Conservation (phyloP, 2,888 invertebrate species). For the Lasius platythorax region DNA sequence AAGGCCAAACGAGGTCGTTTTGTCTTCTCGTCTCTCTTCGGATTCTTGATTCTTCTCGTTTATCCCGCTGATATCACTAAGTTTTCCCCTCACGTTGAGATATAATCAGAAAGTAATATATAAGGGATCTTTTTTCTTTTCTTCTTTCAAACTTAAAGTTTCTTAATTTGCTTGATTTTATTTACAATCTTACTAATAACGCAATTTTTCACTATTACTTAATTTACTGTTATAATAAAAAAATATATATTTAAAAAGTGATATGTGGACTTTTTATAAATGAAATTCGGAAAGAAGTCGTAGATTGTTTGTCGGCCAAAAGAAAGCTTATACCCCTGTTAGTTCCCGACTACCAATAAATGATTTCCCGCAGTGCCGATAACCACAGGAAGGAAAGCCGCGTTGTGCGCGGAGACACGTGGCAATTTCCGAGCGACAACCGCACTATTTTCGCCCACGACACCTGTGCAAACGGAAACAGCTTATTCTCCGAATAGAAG, state of each 20-base stretch:
- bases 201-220: background rate
- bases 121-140: background rate
- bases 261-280: background rate
- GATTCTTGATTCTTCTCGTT: constrained; percentile 3
- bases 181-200: background rate
- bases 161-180: background rate
- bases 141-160: background rate
- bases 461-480: constrained; percentile 55
- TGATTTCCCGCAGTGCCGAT: constrained; percentile 37
- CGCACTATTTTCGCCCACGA: constrained; percentile 41
- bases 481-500: constrained; percentile 49
- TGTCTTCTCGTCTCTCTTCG: background rate
- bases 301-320: background rate
- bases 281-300: background rate
- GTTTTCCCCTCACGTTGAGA: background rate
- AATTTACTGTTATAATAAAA: background rate
- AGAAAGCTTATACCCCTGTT: constrained; percentile 10
- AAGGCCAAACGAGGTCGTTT: constrained; percentile 28
- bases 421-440: constrained; percentile 50
- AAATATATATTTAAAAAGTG: background rate
- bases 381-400: constrained; percentile 46
- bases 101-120: constrained; percentile 1
- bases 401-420: constrained; percentile 57
- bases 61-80: background rate
- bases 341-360: constrained; percentile 26